A percentile compares a stretch with the other conserved stretches of the same genome.
Evolutionary conservation across 2,888 invertebrate species (phyloP).

Genomic region (Pogonocherus hispidulus): DNA sequence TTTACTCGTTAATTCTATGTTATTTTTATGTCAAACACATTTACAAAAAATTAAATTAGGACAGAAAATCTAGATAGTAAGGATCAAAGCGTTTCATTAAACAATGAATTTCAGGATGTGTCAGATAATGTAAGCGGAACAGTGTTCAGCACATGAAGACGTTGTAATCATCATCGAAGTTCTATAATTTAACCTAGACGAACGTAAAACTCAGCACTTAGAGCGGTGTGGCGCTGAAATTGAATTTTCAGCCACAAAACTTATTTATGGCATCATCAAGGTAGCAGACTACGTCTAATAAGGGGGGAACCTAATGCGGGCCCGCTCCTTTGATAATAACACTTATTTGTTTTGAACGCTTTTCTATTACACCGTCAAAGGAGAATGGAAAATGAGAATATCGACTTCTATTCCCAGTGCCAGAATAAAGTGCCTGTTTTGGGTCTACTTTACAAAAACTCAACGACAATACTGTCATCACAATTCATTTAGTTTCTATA

Average conservation of each 20-base stretch:
- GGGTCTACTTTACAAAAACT: too few species aligned
- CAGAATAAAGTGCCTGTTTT: not conserved
- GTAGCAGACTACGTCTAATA: slow-evolving; percentile 54
- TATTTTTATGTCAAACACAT: too few species aligned
- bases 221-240: slow-evolving; percentile 56
- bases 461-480: too few species aligned
- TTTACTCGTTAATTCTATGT: too few species aligned
- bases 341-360: slow-evolving; percentile 24
- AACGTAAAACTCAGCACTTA: slow-evolving; percentile 50
- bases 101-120: too few species aligned
- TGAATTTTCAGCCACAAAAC: slow-evolving; percentile 56
- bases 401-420: not conserved
- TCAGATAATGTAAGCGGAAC: not conserved
- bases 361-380: slow-evolving; percentile 26
- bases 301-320: slow-evolving; percentile 31
- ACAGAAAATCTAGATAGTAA: too few species aligned
- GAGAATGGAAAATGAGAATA: slow-evolving; percentile 7
- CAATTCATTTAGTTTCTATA: too few species aligned
- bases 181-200: slow-evolving; percentile 6
- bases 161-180: not conserved
- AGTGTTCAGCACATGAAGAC: not conserved
- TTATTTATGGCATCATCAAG: slow-evolving; percentile 55
- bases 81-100: too few species aligned
- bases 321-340: slow-evolving; percentile 28
- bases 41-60: too few species aligned